Evolutionary conservation across 2,113 vertebrate species (phyloP).

Genomic region (Phrynocephalus versicolor): DNA sequence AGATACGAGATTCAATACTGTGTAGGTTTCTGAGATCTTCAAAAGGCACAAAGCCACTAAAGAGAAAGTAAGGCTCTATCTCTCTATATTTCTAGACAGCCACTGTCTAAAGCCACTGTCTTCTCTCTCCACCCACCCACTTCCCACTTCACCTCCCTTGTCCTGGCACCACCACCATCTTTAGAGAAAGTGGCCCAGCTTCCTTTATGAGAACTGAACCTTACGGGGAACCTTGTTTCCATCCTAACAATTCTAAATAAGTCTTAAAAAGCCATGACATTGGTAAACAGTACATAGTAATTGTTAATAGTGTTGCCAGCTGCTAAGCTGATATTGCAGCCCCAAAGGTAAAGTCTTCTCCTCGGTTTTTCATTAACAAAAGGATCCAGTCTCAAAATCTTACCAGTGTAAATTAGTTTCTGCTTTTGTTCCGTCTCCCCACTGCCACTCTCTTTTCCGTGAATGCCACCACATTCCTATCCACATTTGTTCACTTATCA

Average conservation of each 20-base stretch:
- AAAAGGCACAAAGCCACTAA: neutral
- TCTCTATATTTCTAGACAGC: too few species aligned
- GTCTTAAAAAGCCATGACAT: neutral
- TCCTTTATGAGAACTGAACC: too few species aligned
- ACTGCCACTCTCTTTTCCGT: neutral
- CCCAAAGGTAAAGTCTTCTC: neutral
- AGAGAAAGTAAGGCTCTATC: too few species aligned
- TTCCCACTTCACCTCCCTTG: too few species aligned
- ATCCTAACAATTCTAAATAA: neutral
- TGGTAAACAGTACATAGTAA: too few species aligned
- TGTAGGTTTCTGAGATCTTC: neutral
- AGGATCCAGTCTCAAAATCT: neutral
- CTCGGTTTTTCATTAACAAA: neutral
- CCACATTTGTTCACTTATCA: slow-evolving; percentile 20
- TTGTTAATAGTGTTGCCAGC: neutral
- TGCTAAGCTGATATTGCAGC: neutral
- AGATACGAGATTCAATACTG: neutral
- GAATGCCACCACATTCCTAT: slow-evolving; percentile 25
- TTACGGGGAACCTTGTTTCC: too few species aligned
- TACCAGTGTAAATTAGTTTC: slow-evolving; percentile 15
- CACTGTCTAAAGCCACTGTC: too few species aligned
- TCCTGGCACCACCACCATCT: too few species aligned
- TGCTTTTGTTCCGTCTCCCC: slow-evolving; percentile 14
- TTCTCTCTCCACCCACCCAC: neutral
- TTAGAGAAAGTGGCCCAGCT: too few species aligned